phyloP scores from a whole-genome alignment of 2,113 vertebrate species.

The Gulo gulo region DNA sequence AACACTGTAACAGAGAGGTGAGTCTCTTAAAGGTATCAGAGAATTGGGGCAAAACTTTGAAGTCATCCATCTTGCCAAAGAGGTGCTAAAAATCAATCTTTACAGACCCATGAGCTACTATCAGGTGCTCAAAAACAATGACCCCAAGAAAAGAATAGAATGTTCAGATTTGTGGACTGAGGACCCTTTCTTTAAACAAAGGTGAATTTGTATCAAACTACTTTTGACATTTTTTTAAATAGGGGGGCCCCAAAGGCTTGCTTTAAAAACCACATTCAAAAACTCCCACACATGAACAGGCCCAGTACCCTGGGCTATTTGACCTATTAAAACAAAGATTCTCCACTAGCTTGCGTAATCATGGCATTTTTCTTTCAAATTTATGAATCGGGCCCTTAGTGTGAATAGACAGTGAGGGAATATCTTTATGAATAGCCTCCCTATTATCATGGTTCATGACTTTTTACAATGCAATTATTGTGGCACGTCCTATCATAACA shows the following conservation, averaged over 20 bases:
- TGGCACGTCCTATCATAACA: slow-evolving; percentile 38
- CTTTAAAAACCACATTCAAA: slow-evolving; percentile 41
- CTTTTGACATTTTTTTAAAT: slow-evolving; percentile 39
- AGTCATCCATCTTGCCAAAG: neutral
- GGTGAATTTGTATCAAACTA: neutral
- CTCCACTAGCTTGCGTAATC: neutral
- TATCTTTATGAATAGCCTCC: slow-evolving; percentile 53
- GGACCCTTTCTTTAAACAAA: neutral
- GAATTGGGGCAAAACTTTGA: neutral
- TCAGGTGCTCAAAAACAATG: neutral
- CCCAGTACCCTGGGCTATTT: neutral
- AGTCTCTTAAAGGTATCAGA: neutral
- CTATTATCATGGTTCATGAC: slow-evolving; percentile 54
- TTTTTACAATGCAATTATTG: slow-evolving; percentile 63
- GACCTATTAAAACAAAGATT: slow-evolving; percentile 41
- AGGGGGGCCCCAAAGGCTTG: neutral
- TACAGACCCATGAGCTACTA: neutral
- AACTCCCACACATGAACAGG: neutral
- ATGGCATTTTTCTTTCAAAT: slow-evolving; percentile 41
- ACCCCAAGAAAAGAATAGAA: neutral
- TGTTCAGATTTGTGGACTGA: neutral
- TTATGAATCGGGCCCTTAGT: slow-evolving; percentile 64
- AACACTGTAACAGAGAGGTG: neutral
- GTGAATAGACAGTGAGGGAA: slow-evolving; percentile 22
- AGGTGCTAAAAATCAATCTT: neutral